Evolutionary conservation across 2,888 invertebrate genomes (phyloP), one percentile per base, ranked within the genome.

Genomic region (Notocelia uddmanniana): DNA sequence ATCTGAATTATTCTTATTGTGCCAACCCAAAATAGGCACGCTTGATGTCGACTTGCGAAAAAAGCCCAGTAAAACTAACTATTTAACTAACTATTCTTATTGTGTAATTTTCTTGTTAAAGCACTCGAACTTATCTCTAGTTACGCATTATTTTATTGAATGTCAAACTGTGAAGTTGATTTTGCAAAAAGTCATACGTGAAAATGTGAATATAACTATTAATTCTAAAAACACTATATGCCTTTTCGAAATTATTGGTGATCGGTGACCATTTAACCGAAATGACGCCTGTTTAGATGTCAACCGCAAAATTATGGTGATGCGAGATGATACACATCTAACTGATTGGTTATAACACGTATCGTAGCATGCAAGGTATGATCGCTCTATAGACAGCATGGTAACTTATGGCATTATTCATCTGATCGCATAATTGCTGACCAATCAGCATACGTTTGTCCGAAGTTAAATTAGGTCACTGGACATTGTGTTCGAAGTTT

Each of bases 281-380:
- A 54, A 76, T 78, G 76, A 76, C 77, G 75, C 76, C 26, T 21
- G 67, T 60, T 62, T 57, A 55, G 81, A 83, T 83, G 82, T 86
- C 83, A 81, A 83, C 89, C 88, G 77, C 88, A 81, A 83, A 86
- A 88, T 87, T 84, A 87, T 88, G 85, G 18, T 84, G 83, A 84
- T 83, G 80, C 80, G 81, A 81, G 84, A 85, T 84, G 83, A 85
- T 84, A 87, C 88, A 89, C 85, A 83, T 73, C 79, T 77, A 82
- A 83, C 78, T 84, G 84, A 87, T 85, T 86, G 84, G 80, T 82
- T 82, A 83, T 81, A 85, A 79, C 83, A 81, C 11, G n/a, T 6
- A 26, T 8, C 21, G 21, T 13, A 23, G 21, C 23, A 10, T 13
- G 23, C 21, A 64, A 52, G 21, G 64, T 13, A 6, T 34, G 6